Evolutionary conservation across 2,113 vertebrate species (phyloP), one percentile per base, ranked within the genome.

Genomic region (Carassius auratus): DNA sequence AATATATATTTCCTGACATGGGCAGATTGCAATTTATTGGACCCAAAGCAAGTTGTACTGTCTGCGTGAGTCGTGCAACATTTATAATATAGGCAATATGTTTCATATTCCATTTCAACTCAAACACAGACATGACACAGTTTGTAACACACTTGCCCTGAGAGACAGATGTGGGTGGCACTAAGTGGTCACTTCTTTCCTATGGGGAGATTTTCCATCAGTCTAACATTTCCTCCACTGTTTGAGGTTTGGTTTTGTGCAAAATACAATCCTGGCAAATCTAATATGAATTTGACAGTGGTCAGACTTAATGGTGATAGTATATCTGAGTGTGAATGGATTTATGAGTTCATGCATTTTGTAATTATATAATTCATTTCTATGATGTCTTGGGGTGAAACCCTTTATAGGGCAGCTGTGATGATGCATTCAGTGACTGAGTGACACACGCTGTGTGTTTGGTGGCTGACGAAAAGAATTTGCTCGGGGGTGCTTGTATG

Each of bases 171-270:
- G 93, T 94, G 90, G 94, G 94, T 86, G 92, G 90, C 79, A 87
- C 73, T 91, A 87, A 89, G 91, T 93, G n/a, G 93, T 93, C 91
- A 91, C 82, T 89, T 92, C 91, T 93, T 95, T 94, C 93, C 93
- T 93, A 92, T 92, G 93, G 91, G 92, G 92, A 94, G 88, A 94
- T 91, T 93, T 95, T 95, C 94, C 94, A 92, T 92, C 92, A 84
- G 88, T 75, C 88, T 86, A n/a, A 78, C 83, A 73, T 87, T 91
- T 92, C 91, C 93, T 95, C 91, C 91, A 91, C 92, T 91, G 89
- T 76, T 85, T 76, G 85, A 86, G 88, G 85, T 85, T 55, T 84
- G n/a, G 79, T 87, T 59, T 59, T 62, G 76, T 87, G 55, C 55
- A 74, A 81, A 89, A 81, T 76, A 9, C 23, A 38, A 45, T 64